Percentiles rank a stretch among this genome's conserved stretches.
Evolutionary conservation across 1,140 invertebrate genomes (phyloP).

Genomic region (Heliconius hewitsoni): DNA sequence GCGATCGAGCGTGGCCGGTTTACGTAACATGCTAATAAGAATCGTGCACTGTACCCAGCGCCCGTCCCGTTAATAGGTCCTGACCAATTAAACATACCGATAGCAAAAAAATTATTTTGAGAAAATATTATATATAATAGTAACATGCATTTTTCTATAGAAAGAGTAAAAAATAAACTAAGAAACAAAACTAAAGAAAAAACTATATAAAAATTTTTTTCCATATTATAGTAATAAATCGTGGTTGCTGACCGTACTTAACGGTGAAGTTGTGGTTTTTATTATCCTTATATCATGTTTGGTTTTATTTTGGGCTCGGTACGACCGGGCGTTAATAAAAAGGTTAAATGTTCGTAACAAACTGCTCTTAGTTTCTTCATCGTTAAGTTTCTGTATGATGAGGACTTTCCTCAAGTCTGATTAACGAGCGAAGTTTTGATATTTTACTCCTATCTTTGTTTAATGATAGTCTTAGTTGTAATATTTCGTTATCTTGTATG

Average conservation of each 20-base stretch:
- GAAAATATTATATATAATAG: background rate
- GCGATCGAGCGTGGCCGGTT: slow-evolving; percentile 32
- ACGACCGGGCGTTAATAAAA: slow-evolving; percentile 34
- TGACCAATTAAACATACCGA: slow-evolving; percentile 42
- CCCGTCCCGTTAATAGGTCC: slow-evolving; percentile 45
- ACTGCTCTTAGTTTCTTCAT: slow-evolving; percentile 23
- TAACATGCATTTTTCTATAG: background rate
- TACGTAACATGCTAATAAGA: slow-evolving; percentile 45
- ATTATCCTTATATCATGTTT: slow-evolving; percentile 40
- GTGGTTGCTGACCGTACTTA: slow-evolving; percentile 26
- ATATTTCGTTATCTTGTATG: too few relatives aligned
- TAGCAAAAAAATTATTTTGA: background rate
- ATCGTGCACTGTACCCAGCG: slow-evolving; percentile 27
- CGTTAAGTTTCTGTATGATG: slow-evolving; percentile 3
- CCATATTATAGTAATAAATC: background rate
- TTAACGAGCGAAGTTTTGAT: background rate
- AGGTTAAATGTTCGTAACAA: slow-evolving; percentile 34
- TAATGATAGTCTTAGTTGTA: slow-evolving; percentile 4
- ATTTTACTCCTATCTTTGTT: background rate
- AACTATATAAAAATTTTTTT: background rate
- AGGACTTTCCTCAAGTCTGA: slow-evolving; percentile 1
- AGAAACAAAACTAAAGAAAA: background rate
- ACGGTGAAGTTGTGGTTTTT: slow-evolving; percentile 35
- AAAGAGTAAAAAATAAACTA: background rate
- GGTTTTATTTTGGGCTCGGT: slow-evolving; percentile 35